These are phyloP conservation scores for Cantharis lateralis DNA, from an alignment of 2,888 invertebrate genomes.

Conservation along the genomic window DNA sequence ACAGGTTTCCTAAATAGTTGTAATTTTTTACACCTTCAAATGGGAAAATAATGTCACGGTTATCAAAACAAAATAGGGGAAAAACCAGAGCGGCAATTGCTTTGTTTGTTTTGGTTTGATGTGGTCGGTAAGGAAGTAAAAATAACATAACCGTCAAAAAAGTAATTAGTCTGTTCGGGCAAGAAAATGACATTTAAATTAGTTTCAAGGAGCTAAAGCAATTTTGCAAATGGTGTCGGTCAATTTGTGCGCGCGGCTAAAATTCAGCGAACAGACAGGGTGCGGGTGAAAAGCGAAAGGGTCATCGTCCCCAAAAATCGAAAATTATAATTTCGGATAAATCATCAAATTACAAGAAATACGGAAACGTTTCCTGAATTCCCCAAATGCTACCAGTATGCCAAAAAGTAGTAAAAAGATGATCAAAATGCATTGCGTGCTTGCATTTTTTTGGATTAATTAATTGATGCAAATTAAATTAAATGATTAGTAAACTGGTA, in stretches of 20 bases:
- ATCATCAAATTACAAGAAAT: not conserved
- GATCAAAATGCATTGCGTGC: not conserved
- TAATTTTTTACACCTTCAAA: not conserved
- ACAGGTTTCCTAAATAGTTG: not conserved
- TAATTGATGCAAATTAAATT: constrained; percentile 2
- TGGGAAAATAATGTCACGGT: not conserved
- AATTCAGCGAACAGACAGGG: constrained; percentile 41
- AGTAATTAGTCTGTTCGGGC: not conserved
- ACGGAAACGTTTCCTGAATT: not conserved
- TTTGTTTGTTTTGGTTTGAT: not conserved
- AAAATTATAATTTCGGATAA: not conserved
- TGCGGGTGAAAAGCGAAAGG: constrained; percentile 60
- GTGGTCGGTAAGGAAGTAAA: not conserved
- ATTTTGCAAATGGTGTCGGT: constrained; percentile 17
- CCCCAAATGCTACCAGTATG: not conserved
- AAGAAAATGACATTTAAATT: not conserved
- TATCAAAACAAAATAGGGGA: not conserved
- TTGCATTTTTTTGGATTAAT: not conserved
- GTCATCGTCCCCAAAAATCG: constrained; percentile 50
- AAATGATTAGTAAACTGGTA: constrained; percentile 2
- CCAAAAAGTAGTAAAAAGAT: not conserved
- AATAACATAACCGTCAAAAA: not conserved
- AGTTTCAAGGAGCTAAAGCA: not conserved
- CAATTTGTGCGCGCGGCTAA: constrained; percentile 19
- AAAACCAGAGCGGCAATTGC: not conserved